Evolutionary conservation across 2,113 vertebrate genomes (phyloP), one percentile per base, ranked within the genome.

Genomic region (Myocastor coypus): DNA sequence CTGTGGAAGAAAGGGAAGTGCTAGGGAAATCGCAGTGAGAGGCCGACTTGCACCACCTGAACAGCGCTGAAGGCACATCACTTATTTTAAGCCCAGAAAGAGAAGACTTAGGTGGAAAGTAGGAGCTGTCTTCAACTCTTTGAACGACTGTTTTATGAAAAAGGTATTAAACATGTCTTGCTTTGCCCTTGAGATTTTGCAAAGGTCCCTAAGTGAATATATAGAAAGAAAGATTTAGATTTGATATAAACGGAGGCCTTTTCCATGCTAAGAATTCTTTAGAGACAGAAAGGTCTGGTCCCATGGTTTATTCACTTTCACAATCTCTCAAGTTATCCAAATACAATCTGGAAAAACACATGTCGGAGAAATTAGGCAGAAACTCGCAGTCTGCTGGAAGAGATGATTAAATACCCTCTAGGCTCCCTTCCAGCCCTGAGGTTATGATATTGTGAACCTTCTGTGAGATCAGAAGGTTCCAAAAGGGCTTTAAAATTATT

Each of bases 401-500:
- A 34, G 30, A 68, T 34, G 7, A 69, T 93, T 93, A 90, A 93
- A 93, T 61, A 87, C 52, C 50, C 84, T 94, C 87, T 46, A 83
- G 94, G 83, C 90, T 92, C 84, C 26, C 61, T 96, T 94, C 88
- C 88, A 97, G 84, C 37, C 59, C 82, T 28, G 85, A 91, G 87
- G 90, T 96, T 95, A 97, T 78, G 34, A 69, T 92, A 84, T 32
- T 78, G 22, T 63, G 61, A 63, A 63, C 61, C 24, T 63, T 63
- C 22, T 63, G 61, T 94, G 92, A 90, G 71, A 93, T 92, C 90
- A 92, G 85, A 96, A 66, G 77, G 92, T 95, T 96, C 88, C 95
- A 88, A 92, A 94, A 85, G 77, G 94, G 75, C n/a, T 92, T 92
- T 89, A 94, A 94, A 97, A 89, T 92, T 92, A 85, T 92, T 90